Percentiles rank a stretch among this genome's conserved stretches.
Conservation (phyloP, 2,888 invertebrate species). For the Drosophila tripunctata region DNA sequence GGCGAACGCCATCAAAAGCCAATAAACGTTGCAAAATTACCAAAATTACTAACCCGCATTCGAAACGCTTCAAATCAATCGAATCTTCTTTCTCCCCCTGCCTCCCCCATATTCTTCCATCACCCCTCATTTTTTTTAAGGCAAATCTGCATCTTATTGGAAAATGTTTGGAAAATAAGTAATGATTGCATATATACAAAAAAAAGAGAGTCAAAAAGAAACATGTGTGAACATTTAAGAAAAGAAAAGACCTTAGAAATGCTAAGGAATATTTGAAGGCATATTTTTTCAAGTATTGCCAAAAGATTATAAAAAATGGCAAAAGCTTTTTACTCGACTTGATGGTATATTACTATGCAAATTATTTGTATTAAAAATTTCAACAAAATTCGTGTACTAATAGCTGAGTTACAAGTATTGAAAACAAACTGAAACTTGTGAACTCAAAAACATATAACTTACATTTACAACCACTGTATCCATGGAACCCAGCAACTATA, state of each 20-base stretch:
- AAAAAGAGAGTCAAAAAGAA: not conserved
- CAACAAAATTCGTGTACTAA: too few species aligned
- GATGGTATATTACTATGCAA: too few species aligned
- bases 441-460: not conserved
- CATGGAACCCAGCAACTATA: not conserved
- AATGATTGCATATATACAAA: not conserved
- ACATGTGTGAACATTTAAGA: not conserved
- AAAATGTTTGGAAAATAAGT: too few species aligned
- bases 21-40: conserved; percentile 37
- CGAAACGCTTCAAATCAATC: conserved; percentile 5
- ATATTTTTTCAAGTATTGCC: too few species aligned
- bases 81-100: not conserved
- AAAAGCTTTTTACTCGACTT: too few species aligned
- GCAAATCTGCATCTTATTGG: conserved; percentile 12
- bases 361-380: too few species aligned
- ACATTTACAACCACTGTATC: not conserved
- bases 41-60: conserved; percentile 19
- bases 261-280: too few species aligned
- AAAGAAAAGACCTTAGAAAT: too few species aligned
- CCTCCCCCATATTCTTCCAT: not conserved
- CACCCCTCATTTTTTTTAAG: not conserved
- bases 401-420: too few species aligned
- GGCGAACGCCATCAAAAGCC: conserved; percentile 23
- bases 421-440: not conserved
- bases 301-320: too few species aligned